Evolutionary conservation across 2,113 vertebrate species (phyloP).

Genomic region (Prolemur simus): DNA sequence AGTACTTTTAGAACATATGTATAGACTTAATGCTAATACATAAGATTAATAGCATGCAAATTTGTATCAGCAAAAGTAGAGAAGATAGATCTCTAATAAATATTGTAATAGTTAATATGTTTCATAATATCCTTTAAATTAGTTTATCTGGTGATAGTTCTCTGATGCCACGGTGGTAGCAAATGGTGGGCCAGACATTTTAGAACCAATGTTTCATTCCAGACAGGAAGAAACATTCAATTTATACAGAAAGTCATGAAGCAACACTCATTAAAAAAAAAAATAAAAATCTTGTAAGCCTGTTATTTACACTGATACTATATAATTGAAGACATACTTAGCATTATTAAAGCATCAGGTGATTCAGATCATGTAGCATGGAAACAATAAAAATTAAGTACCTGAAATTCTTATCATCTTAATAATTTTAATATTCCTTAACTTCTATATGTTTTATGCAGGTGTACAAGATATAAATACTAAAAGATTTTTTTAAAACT

Average conservation of each 20-base stretch:
- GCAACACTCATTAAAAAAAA: background rate
- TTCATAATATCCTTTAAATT: background rate
- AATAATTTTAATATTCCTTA: background rate
- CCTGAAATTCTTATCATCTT: background rate
- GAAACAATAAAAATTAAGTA: background rate
- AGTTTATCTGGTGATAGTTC: background rate
- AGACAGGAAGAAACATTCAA: background rate
- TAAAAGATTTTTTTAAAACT: background rate
- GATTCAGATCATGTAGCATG: background rate
- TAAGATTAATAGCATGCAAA: background rate
- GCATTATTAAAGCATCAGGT: background rate
- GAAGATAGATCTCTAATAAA: background rate
- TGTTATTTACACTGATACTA: background rate
- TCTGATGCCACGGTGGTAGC: background rate
- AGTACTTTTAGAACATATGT: background rate
- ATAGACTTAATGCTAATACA: background rate
- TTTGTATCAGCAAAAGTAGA: background rate
- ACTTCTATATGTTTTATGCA: background rate
- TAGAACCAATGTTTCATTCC: background rate
- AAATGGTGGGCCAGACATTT: background rate
- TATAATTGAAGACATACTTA: background rate
- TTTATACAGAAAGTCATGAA: background rate
- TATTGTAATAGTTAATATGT: background rate
- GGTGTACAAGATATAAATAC: background rate
- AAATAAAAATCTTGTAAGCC: background rate